Conservation (phyloP, 2,113 vertebrate species). For the Amphiprion percula region DNA sequence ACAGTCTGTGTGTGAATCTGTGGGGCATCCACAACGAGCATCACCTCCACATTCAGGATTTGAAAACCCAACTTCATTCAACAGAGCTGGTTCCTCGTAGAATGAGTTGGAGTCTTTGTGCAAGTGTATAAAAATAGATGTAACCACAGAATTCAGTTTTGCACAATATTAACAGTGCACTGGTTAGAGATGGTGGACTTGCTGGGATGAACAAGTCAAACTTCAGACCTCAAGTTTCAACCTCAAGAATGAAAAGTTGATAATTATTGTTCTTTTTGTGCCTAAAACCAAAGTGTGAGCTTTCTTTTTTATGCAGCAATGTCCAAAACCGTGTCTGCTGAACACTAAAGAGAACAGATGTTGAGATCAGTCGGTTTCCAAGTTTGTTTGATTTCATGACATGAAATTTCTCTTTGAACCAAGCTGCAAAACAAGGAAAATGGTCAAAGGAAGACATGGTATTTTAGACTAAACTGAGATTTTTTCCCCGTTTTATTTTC, state of each 20-base stretch:
- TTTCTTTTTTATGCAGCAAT: not conserved
- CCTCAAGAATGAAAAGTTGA: not conserved
- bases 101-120: not conserved
- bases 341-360: not conserved
- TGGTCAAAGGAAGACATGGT: not conserved
- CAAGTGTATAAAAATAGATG: constrained; percentile 1
- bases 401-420: not conserved
- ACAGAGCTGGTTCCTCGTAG: not conserved
- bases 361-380: not conserved
- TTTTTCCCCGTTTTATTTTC: not conserved
- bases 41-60: not conserved
- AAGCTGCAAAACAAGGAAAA: not conserved
- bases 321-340: not conserved
- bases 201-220: not conserved
- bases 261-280: not conserved
- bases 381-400: not conserved
- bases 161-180: not conserved
- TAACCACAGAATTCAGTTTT: constrained; percentile 4
- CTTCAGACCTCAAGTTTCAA: constrained; percentile 3
- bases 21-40: not conserved
- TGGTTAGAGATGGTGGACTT: not conserved
- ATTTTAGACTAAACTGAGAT: not conserved
- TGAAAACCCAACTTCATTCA: not conserved
- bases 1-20: not conserved
- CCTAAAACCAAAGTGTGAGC: constrained; percentile 30